phyloP scores from a whole-genome alignment of 37 sponge, comb jelly and placozoan genomes.

The Beroe ovata region DNA sequence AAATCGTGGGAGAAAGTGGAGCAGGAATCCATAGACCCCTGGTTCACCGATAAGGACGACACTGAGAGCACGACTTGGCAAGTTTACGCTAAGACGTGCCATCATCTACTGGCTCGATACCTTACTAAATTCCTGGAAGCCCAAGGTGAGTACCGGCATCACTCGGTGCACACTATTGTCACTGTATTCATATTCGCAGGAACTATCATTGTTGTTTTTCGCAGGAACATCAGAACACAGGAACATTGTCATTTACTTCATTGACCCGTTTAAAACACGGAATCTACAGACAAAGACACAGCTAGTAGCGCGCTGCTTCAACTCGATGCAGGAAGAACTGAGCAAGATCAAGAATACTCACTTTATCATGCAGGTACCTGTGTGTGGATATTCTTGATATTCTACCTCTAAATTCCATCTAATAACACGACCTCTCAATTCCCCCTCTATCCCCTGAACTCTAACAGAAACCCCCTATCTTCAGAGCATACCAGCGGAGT shows the following conservation, averaged over 20 bases:
- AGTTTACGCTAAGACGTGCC: conserved; percentile 44
- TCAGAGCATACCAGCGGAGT: conserved; percentile 59
- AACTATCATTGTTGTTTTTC: no score
- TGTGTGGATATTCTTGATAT: no score
- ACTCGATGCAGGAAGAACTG: conserved; percentile 51
- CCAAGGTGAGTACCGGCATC: not conserved
- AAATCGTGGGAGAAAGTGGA: conserved; percentile 20
- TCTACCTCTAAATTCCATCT: no score
- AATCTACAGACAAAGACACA: conserved; percentile 10
- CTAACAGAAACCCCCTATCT: no score
- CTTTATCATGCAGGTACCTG: conserved; percentile 61
- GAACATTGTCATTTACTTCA: conserved; percentile 64
- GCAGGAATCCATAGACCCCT: conserved; percentile 14
- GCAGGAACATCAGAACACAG: conserved; percentile 48
- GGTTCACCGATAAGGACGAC: conserved; percentile 25
- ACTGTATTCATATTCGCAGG: no score
- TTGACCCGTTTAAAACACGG: conserved; percentile 39
- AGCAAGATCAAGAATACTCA: conserved; percentile 26
- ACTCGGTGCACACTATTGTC: no score
- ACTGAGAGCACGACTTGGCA: conserved; percentile 35
- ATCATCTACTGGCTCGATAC: conserved; percentile 24
- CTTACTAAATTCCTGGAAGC: conserved; percentile 10
- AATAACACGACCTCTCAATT: no score
- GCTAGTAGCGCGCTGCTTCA: conserved; percentile 45
- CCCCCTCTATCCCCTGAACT: no score